These are phyloP conservation scores for Vimba vimba DNA, from an alignment of 2,113 vertebrate genomes.

Conservation along the genomic window DNA sequence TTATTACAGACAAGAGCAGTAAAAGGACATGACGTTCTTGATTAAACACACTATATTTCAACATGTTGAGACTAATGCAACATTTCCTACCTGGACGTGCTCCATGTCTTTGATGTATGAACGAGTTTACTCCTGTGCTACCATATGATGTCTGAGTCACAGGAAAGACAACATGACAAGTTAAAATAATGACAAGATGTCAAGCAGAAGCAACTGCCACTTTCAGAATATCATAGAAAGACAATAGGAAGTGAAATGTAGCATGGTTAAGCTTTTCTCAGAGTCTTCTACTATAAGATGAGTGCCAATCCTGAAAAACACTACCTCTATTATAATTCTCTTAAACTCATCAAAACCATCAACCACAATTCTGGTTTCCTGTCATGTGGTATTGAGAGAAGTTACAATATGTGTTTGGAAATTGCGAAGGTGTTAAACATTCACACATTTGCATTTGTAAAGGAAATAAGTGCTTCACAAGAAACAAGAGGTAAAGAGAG, in stretches of 20 bases:
- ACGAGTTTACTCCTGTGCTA: background rate
- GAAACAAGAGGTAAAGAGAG: too few relatives aligned
- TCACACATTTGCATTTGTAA: background rate
- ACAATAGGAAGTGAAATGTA: slow-evolving; percentile 12
- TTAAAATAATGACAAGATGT: background rate
- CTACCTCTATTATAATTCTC: background rate
- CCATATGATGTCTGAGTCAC: background rate
- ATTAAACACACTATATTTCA: slow-evolving; percentile 17
- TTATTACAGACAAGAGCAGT: background rate
- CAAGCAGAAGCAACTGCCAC: background rate
- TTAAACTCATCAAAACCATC: background rate
- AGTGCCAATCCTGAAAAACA: background rate
- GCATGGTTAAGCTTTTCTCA: background rate
- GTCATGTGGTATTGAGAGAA: background rate
- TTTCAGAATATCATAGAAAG: background rate
- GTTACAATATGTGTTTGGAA: background rate
- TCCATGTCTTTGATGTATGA: slow-evolving; percentile 13
- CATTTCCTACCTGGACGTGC: slow-evolving; percentile 11
- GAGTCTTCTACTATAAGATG: background rate
- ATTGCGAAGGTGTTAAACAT: background rate
- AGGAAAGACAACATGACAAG: background rate
- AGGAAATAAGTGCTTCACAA: too few relatives aligned
- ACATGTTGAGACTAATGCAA: slow-evolving; percentile 18
- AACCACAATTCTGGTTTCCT: slow-evolving; percentile 18
- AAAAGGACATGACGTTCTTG: background rate